A percentile compares a stretch with the other conserved stretches of the same genome.
These are phyloP conservation scores for Temnothorax nylanderi DNA, from an alignment of 1,140 invertebrate species.

Conservation along the genomic window DNA sequence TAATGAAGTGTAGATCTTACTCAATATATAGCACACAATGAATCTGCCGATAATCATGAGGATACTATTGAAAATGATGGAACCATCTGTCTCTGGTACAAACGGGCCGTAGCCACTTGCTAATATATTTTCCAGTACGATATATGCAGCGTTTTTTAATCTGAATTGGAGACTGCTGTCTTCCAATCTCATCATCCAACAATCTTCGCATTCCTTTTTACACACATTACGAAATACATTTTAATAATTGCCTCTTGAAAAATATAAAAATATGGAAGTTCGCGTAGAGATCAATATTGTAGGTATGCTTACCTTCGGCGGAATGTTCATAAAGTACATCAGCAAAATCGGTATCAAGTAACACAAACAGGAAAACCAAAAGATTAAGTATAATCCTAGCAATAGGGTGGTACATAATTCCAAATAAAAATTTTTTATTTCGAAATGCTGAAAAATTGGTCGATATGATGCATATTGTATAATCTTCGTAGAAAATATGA, in stretches of 20 bases:
- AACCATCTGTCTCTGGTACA: constrained; percentile 63
- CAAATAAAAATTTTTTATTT: constrained; percentile 73
- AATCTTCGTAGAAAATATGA: background rate
- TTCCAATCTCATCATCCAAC: constrained; percentile 73
- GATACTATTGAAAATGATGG: constrained; percentile 75
- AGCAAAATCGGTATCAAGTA: constrained; percentile 75
- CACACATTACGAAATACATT: background rate
- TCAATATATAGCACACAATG: constrained; percentile 79
- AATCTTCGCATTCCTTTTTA: constrained; percentile 76
- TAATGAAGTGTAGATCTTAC: constrained; percentile 66
- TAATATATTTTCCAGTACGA: constrained; percentile 80
- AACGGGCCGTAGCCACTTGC: constrained; percentile 78
- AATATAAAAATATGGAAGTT: background rate
- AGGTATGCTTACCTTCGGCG: constrained; percentile 49
- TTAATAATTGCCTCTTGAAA: constrained; percentile 1
- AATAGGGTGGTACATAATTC: constrained; percentile 74
- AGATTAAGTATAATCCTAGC: constrained; percentile 78
- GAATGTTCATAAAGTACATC: constrained; percentile 65
- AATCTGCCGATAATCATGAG: constrained; percentile 80
- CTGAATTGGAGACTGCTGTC: constrained; percentile 53
- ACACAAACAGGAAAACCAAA: constrained; percentile 81
- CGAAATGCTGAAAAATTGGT: constrained; percentile 75
- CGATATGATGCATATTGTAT: background rate
- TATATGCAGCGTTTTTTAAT: constrained; percentile 77
- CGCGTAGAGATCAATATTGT: background rate